A percentile compares a stretch with the other conserved stretches of the same genome.
These are phyloP conservation scores for Coranthus polyacanthus DNA, from an alignment of 2,797 vertebrate species.

Conservation along the genomic window DNA sequence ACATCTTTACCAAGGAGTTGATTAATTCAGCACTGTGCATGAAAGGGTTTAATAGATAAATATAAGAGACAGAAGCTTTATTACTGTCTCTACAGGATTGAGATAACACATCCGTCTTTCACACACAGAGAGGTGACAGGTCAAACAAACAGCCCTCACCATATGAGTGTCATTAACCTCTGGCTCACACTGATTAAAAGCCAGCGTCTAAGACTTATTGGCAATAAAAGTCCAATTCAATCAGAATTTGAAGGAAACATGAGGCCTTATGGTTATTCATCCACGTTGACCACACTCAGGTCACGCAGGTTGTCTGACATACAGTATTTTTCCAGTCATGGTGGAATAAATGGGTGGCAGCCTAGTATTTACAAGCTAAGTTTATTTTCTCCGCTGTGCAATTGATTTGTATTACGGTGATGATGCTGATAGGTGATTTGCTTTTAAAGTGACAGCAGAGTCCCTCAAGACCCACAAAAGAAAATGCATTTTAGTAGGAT, in stretches of 20 bases:
- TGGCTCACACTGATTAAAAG: constrained; percentile 52
- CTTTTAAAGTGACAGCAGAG: background rate
- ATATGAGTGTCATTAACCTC: constrained; percentile 62
- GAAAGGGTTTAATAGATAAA: too few relatives aligned
- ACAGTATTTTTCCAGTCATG: background rate
- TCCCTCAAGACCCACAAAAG: background rate
- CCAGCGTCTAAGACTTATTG: constrained; percentile 45
- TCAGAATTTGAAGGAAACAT: constrained; percentile 53
- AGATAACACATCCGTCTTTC: constrained; percentile 14
- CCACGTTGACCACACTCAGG: constrained; percentile 29
- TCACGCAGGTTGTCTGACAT: background rate
- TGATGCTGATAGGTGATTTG: constrained; percentile 4
- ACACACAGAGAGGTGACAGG: constrained; percentile 44
- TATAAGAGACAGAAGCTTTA: too few relatives aligned
- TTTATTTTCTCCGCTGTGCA: constrained; percentile 24
- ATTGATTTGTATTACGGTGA: background rate
- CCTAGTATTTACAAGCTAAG: background rate
- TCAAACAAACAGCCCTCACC: constrained; percentile 60
- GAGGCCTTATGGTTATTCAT: constrained; percentile 24
- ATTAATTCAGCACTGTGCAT: too few relatives aligned
- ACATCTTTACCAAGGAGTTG: too few relatives aligned
- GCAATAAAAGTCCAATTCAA: constrained; percentile 67
- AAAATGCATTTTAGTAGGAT: background rate
- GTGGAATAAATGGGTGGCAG: background rate
- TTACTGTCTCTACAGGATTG: background rate